Evolutionary conservation across 2,113 vertebrate species (phyloP), one percentile per base, ranked within the genome.

Genomic region (Macaca fascicularis): DNA sequence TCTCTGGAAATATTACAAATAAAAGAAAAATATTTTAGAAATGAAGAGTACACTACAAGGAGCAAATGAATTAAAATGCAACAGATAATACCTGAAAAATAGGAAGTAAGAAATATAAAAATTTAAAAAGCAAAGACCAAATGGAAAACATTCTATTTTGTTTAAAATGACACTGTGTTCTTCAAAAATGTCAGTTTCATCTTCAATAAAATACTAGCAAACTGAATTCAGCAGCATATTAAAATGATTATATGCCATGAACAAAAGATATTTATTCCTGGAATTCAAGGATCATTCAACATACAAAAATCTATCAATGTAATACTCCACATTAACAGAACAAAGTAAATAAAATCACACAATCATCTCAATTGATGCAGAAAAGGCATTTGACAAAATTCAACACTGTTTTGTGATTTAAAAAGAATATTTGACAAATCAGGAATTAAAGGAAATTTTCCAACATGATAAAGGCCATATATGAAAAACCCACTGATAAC

Each of bases 1-100:
- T 19, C 8, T 5, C n/a, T 23, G 38, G 16, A 48, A 81, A 38
- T 76, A 93, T 75, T 85, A 74, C 57, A 75, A 72, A 74, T 27
- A 83, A 84, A 70, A 88, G 11, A 55, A 59, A 93, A 76, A 72
- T 1, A 78, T 94, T 95, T 92, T 52, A 92, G n/a, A 94, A 88
- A 74, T 61, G 38, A 72, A 80, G n/a, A 32, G 22, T 94, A 93
- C 79, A 23, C 32, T n/a, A 81, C 23, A 93, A 87, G 4, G 5
- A 85, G 61, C 35, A 50, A 70, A 43, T 57, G 48, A 69, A 72
- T 75, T 30, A 94, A 86, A 79, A 67, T 27, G 20, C 19, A 64
- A 95, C 38, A 89, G 38, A 48, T 50, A 55, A 91, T 17, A 55
- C 14, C 40, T 61, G 45, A 55, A 78, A 89, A 91, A 83, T 45